These are phyloP conservation scores for Lytechinus variegatus DNA, from an alignment of 35 echinoderm and acorn worm species.

Conservation along the genomic window DNA sequence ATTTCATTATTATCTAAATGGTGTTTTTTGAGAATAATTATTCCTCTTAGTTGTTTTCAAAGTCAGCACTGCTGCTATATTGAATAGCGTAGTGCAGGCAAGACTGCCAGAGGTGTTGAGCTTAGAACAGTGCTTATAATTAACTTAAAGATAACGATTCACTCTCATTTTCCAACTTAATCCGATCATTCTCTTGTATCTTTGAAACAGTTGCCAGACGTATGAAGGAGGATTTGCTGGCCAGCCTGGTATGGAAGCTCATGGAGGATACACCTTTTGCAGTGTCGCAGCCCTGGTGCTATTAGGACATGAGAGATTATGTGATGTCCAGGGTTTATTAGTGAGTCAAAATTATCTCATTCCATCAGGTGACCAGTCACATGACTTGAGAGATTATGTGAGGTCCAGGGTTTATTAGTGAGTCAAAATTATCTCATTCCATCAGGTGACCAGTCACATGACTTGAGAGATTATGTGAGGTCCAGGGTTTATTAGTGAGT, in stretches of 20 bases:
- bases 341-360: constrained; percentile 57
- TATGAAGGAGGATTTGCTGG: constrained; percentile 98
- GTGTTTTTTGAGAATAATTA: no score
- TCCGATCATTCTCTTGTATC: neutral
- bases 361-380: no score
- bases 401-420: constrained; percentile 83
- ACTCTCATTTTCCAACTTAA: no score
- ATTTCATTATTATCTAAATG: no score
- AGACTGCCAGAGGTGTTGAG: no score
- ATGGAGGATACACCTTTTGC: constrained; percentile 98
- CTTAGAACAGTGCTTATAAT: no score
- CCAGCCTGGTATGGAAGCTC: constrained; percentile 92
- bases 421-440: constrained; percentile 15
- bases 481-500: constrained; percentile 85
- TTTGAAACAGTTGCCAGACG: constrained; percentile 80
- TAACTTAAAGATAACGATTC: no score
- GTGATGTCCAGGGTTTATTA: constrained; percentile 84
- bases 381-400: constrained; percentile 84
- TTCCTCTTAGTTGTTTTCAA: no score
- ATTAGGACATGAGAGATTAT: constrained; percentile 89
- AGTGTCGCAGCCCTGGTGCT: constrained; percentile 89
- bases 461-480: constrained; percentile 89
- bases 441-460: neutral
- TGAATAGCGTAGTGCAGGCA: no score
- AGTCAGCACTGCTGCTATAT: no score